A percentile compares a stretch with the other conserved stretches of the same genome.
Conservation (phyloP, 1,140 invertebrate genomes). For the Plodia interpunctella region DNA sequence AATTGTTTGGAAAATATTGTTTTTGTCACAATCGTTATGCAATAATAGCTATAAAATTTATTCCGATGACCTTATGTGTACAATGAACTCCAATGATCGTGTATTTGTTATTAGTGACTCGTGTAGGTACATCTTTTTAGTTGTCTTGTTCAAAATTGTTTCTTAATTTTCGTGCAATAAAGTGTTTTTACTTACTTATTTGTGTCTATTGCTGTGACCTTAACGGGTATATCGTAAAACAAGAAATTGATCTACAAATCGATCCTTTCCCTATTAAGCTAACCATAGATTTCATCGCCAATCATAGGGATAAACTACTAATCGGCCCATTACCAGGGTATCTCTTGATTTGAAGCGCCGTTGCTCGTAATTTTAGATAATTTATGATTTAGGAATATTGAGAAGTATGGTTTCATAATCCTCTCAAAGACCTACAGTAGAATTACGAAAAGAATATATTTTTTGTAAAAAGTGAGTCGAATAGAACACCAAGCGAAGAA, state of each 20-base stretch:
- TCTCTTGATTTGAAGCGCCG: slow-evolving; percentile 8
- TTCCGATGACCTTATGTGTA: too few relatives aligned
- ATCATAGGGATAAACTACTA: slow-evolving; percentile 29
- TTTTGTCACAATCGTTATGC: too few relatives aligned
- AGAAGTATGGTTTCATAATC: neutral
- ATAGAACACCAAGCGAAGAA: neutral
- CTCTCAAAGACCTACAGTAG: too few relatives aligned
- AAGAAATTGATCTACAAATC: slow-evolving; percentile 21
- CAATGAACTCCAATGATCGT: too few relatives aligned
- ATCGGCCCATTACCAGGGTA: slow-evolving; percentile 27
- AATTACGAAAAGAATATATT: neutral
- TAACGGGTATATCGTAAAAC: slow-evolving; percentile 11
- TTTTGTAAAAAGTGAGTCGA: neutral
- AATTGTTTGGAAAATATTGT: too few relatives aligned
- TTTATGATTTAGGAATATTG: neutral
- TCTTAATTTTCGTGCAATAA: too few relatives aligned
- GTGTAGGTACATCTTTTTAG: too few relatives aligned
- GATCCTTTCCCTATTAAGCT: slow-evolving; percentile 34
- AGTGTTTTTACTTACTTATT: too few relatives aligned
- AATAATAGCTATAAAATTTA: too few relatives aligned
- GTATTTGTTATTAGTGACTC: too few relatives aligned
- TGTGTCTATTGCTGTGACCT: slow-evolving; percentile 7
- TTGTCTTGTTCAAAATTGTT: too few relatives aligned
- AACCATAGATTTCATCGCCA: slow-evolving; percentile 32
- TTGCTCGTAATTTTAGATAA: neutral